phyloP scores from a whole-genome alignment of 2,797 vertebrate species.

The Phyllotis vaccarum region DNA sequence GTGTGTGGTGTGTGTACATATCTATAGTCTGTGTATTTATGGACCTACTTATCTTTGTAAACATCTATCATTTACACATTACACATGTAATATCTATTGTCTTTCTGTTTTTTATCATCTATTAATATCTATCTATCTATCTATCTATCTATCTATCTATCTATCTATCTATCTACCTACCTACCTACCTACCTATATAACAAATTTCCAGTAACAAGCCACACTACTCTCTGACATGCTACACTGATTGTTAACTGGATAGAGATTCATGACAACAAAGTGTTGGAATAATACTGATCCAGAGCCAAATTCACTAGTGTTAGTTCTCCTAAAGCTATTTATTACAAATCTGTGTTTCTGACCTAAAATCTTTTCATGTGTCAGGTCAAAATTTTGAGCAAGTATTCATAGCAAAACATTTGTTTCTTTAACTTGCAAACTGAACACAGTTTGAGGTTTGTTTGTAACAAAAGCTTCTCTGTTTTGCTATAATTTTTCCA shows the following conservation, averaged over 20 bases:
- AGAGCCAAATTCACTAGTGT: neutral
- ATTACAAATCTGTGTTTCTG: neutral
- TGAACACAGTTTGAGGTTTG: neutral
- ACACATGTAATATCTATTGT: neutral
- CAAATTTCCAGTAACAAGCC: neutral
- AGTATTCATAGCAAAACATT: neutral
- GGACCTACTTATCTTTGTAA: neutral
- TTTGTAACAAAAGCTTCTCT: neutral
- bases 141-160: neutral
- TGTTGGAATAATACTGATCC: neutral
- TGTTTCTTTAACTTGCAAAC: neutral
- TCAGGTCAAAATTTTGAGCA: neutral
- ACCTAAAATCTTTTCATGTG: neutral
- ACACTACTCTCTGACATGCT: neutral
- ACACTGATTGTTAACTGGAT: neutral
- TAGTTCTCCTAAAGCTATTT: neutral
- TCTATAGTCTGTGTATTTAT: neutral
- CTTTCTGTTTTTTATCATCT: neutral
- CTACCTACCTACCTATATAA: neutral
- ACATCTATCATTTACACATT: neutral
- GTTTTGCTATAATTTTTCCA: neutral
- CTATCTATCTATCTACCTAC: neutral
- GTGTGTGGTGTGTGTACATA: neutral
- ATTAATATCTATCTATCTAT: neutral
- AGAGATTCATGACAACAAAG: neutral